Base-by-base conservation (phyloP, 2,888 invertebrate genomes). In the Phragmatobia fuliginosa region DNA sequence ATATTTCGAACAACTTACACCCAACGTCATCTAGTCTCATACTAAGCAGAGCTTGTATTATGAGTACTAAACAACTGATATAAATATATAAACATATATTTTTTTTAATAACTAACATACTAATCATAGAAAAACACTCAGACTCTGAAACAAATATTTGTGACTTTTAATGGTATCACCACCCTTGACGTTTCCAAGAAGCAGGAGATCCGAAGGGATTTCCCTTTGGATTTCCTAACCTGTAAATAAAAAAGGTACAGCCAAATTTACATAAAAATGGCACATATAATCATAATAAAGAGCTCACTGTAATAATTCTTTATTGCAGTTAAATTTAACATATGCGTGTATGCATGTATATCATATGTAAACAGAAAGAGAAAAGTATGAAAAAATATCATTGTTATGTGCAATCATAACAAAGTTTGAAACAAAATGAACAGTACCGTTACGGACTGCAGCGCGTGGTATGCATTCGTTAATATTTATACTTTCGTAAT, bases 401-500 rank as follows among this genome's bases (percentile, higher is more conserved):
- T 76, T 82, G 66, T 62, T 70, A 73, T 72, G 67, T 65, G 73
- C 72, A 75, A 74, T 80, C 71, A 76, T 69, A 66, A 70, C 78
- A 74, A 70, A 76, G 82, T 66, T 68, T 45, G 67, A 68, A 70
- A n/a, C 66, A 71, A 73, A 67, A 73, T 73, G 75, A 70, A 62
- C 69, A 52, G 61, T 72, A 68, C 70, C 16, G 62, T 67, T 76
- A 77, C 62, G 64, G 78, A 49, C 74, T 74, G 28, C 31, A 45
- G 64, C 63, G 75, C 78, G 78, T 77, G 84, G 58, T 32, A 41
- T 70, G 76, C 75, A 82, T 84, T 77, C 62, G 58, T 76, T 69
- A 76, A 74, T 64, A 73, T 33, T 25, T 71, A 65, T 49, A 76
- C 77, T 85, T 85, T 83, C 86, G 85, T 79, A 86, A 85, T 75